A percentile compares a stretch with the other conserved stretches of the same genome.
Conservation (phyloP, 2,113 vertebrate genomes). For the Chamaetylas fuelleborni region DNA sequence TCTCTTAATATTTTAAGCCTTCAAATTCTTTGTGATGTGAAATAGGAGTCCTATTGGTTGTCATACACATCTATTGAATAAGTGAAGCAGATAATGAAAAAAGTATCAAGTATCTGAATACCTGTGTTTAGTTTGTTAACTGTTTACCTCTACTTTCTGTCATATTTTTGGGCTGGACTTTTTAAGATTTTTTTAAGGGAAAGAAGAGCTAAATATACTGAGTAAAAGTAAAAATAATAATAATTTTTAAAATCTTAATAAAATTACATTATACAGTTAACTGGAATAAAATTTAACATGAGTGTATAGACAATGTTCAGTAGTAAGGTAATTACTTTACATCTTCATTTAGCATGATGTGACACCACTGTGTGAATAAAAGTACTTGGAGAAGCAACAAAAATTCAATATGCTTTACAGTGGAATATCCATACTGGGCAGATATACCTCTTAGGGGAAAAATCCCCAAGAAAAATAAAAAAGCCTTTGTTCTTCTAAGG, state of each 20-base stretch:
- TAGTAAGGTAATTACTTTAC: neutral
- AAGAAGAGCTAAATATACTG: neutral
- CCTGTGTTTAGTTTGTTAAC: neutral
- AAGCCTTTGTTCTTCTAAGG: accelerated
- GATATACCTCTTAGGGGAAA: neutral
- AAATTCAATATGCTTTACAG: neutral
- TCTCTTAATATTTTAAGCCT: neutral
- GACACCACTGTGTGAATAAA: neutral
- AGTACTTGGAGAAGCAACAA: neutral
- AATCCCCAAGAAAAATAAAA: neutral
- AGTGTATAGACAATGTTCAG: neutral
- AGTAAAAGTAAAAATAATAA: neutral
- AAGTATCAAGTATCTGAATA: neutral
- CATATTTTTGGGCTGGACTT: neutral
- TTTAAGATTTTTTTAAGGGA: neutral
- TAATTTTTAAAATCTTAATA: neutral
- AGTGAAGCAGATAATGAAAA: neutral
- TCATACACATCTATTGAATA: neutral
- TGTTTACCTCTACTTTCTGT: neutral
- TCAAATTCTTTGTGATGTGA: neutral
- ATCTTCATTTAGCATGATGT: neutral
- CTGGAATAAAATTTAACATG: neutral
- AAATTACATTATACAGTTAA: neutral
- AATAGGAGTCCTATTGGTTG: neutral
- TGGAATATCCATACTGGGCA: neutral